Conservation (phyloP, 2,113 vertebrate genomes). For the Syngnathus floridae region DNA sequence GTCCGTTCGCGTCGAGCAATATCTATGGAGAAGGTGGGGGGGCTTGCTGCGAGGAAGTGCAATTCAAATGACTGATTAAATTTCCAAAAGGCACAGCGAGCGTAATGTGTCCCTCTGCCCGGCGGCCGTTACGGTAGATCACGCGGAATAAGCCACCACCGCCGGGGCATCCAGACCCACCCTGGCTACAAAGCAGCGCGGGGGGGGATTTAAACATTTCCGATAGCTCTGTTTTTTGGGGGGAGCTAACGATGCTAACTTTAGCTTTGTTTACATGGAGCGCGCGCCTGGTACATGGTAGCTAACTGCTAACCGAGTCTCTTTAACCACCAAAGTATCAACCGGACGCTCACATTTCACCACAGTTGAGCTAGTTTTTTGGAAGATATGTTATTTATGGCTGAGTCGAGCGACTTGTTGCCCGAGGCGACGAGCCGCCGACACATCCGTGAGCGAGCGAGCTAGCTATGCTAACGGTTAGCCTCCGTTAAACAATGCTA, state of each 20-base stretch:
- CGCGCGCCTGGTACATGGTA: slow-evolving; percentile 47
- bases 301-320: slow-evolving; percentile 19
- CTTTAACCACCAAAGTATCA: not conserved
- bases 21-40: slow-evolving; percentile 27
- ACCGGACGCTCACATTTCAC: not conserved
- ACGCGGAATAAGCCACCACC: slow-evolving; percentile 1
- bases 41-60: slow-evolving; percentile 54
- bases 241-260: slow-evolving; percentile 38
- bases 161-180: slow-evolving; percentile 13
- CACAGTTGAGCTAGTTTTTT: not conserved
- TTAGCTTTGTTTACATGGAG: slow-evolving; percentile 71
- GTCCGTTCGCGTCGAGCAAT: slow-evolving; percentile 14
- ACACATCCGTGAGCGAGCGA: not conserved
- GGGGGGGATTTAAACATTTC: slow-evolving; percentile 3
- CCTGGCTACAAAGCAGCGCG: slow-evolving; percentile 12
- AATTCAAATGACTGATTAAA: slow-evolving; percentile 56
- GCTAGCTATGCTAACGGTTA: not conserved
- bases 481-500: not conserved
- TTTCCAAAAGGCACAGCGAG: slow-evolving; percentile 47
- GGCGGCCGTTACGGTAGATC: slow-evolving; percentile 13
- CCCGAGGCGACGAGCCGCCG: not conserved
- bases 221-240: not conserved
- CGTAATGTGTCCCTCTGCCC: slow-evolving; percentile 34
- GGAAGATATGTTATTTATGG: not conserved
- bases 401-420: not conserved